These are phyloP conservation scores for Temnothorax unifasciatus DNA, from an alignment of 2,888 invertebrate genomes.

Conservation along the genomic window DNA sequence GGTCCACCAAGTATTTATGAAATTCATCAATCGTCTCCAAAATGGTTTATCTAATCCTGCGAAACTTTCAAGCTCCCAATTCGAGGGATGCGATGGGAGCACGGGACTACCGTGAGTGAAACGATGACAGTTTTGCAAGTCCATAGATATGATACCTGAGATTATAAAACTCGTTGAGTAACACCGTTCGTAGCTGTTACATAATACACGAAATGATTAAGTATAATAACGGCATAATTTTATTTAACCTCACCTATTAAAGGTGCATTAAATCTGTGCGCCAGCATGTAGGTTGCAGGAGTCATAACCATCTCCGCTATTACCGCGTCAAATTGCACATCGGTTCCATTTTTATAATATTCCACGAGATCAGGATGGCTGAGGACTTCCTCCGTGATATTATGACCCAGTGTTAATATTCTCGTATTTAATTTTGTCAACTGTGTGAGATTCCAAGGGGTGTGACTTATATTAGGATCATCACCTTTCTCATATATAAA, in stretches of 20 bases:
- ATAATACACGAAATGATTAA: background rate
- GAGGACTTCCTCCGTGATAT: conserved; percentile 49
- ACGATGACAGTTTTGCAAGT: conserved; percentile 41
- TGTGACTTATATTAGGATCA: conserved; percentile 30
- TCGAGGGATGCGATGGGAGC: conserved; percentile 73
- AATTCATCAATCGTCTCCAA: conserved; percentile 69
- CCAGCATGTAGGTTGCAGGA: conserved; percentile 45
- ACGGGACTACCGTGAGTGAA: conserved; percentile 65
- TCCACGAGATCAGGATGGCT: conserved; percentile 57
- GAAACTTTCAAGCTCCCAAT: conserved; percentile 71
- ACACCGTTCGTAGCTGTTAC: background rate
- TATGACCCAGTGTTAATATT: conserved; percentile 31
- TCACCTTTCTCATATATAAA: conserved; percentile 41
- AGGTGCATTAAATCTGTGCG: conserved; percentile 60
- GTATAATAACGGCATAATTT: conserved; percentile 8
- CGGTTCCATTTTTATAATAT: conserved; percentile 41
- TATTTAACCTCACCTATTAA: conserved; percentile 60
- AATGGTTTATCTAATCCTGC: conserved; percentile 65
- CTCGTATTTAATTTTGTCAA: conserved; percentile 42
- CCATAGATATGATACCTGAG: conserved; percentile 44
- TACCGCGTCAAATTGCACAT: conserved; percentile 63
- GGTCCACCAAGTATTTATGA: conserved; percentile 36
- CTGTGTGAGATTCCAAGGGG: conserved; percentile 46
- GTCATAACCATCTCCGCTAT: conserved; percentile 50
- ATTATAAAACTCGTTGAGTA: background rate